These are phyloP conservation scores for Cercopithecus mona DNA, from an alignment of 2,113 vertebrate genomes.

Conservation along the genomic window DNA sequence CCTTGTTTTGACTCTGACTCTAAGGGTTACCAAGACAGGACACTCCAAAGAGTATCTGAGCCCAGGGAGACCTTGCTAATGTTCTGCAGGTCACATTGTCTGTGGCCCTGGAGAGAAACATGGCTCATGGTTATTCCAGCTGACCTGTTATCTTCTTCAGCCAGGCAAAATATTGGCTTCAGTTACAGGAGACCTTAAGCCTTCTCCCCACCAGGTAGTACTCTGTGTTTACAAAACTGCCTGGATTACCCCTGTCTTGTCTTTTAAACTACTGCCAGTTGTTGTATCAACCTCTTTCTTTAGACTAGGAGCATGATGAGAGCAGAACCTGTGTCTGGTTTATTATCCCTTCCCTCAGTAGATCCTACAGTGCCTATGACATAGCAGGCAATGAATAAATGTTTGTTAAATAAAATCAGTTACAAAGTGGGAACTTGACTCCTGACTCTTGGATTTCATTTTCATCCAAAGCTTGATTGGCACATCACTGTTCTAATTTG, in stretches of 20 bases:
- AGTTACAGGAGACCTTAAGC: background rate
- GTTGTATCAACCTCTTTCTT: too few relatives aligned
- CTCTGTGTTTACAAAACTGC: background rate
- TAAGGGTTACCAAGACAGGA: background rate
- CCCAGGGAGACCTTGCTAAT: background rate
- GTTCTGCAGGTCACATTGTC: background rate
- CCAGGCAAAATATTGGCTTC: background rate
- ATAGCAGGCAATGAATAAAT: background rate
- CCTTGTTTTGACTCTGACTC: background rate
- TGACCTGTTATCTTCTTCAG: background rate
- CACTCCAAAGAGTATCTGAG: background rate
- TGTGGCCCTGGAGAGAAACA: background rate
- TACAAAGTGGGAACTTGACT: background rate
- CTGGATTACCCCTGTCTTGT: background rate
- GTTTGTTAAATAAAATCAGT: background rate
- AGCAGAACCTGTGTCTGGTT: background rate
- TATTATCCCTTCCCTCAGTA: background rate
- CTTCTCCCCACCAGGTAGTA: background rate
- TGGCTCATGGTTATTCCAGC: background rate
- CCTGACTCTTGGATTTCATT: constrained; percentile 2
- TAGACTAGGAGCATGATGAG: background rate
- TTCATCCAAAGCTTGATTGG: background rate
- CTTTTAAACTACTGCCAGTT: background rate
- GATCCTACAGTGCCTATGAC: background rate
- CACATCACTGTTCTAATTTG: background rate